These are phyloP conservation scores for Pangasius krempfi DNA, from an alignment of 2,797 vertebrate species.

Conservation along the genomic window DNA sequence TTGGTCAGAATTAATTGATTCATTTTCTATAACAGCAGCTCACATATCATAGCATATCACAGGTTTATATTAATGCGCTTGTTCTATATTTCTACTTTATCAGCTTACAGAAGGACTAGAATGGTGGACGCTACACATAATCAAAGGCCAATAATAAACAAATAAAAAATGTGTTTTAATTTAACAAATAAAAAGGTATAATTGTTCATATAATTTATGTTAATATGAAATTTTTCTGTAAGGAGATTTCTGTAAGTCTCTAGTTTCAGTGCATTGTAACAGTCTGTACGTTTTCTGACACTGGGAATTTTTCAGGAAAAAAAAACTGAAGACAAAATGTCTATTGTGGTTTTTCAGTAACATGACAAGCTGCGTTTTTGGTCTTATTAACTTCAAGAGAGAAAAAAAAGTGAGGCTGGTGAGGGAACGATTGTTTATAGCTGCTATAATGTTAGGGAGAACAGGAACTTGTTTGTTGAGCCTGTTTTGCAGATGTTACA, in stretches of 20 bases:
- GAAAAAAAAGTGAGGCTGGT: neutral
- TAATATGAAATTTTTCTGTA: neutral
- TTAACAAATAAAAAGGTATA: neutral
- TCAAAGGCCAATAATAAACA: no score
- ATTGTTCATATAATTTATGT: neutral
- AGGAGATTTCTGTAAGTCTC: neutral
- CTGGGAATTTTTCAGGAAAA: neutral
- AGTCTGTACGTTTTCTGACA: neutral
- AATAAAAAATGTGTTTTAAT: no score
- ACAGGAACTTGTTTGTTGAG: neutral
- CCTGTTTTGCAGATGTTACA: neutral
- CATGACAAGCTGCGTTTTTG: neutral
- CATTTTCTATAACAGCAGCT: neutral
- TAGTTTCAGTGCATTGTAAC: neutral
- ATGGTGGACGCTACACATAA: no score
- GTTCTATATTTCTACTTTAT: neutral
- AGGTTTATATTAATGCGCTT: neutral
- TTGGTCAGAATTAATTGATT: neutral
- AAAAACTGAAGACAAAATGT: neutral
- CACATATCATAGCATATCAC: neutral
- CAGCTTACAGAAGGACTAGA: neutral
- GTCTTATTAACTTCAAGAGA: neutral
- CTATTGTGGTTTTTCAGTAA: neutral
- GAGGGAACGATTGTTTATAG: neutral
- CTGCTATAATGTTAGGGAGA: neutral